These are phyloP conservation scores for Premnoplex brunnescens DNA, from an alignment of 2,797 vertebrate genomes.

Conservation along the genomic window DNA sequence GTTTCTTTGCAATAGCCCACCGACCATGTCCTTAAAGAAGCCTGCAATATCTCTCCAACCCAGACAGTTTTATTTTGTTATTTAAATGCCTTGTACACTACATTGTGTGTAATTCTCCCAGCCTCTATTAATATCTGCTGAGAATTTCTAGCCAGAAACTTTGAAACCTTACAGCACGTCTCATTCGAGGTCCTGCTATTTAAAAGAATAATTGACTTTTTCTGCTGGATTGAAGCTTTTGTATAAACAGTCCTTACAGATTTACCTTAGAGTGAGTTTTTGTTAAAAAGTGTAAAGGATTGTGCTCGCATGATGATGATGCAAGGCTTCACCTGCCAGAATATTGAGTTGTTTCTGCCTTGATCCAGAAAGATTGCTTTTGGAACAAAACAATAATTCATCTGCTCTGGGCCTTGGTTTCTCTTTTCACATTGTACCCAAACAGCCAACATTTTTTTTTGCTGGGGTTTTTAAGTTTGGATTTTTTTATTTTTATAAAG, in stretches of 20 bases:
- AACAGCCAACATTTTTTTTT: neutral
- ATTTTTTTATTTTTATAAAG: neutral
- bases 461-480: neutral
- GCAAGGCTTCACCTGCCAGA: rapidly evolving
- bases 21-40: neutral
- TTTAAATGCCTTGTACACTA: neutral
- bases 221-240: neutral
- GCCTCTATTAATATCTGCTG: neutral
- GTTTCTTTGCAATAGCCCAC: neutral
- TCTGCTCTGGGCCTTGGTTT: neutral
- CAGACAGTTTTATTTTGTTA: neutral
- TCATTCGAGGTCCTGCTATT: neutral
- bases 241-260: neutral
- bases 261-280: neutral
- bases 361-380: neutral
- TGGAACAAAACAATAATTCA: neutral
- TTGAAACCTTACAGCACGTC: neutral
- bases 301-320: rapidly evolving
- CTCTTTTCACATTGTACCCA: neutral
- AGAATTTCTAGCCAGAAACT: neutral
- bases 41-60: neutral
- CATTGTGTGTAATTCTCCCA: neutral
- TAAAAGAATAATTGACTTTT: neutral
- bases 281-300: neutral
- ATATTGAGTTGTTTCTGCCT: neutral